Evolutionary conservation across 2,888 invertebrate genomes (phyloP), one percentile per base, ranked within the genome.

Genomic region (Spicauda simplicius): DNA sequence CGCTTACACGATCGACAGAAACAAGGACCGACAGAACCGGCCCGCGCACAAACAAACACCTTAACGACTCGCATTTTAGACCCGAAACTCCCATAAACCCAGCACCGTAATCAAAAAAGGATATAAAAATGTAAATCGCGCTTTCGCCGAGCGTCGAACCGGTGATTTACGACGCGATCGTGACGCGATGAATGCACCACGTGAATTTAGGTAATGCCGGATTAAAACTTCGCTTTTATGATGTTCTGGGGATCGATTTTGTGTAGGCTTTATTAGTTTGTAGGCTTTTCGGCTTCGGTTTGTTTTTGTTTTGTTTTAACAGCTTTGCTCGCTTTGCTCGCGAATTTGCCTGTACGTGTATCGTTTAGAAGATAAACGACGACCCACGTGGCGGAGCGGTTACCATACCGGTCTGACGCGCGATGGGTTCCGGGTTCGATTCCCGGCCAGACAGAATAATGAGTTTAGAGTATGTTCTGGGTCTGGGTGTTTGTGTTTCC

Each of bases 121-220:
- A 64, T 56, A 62, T 68, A 66, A 71, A 71, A 70, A 70, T 71
- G 68, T 71, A 71, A 71, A 70, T 70, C 55, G 68, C 57, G 25
- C 25, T 58, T 62, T 55, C 60, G 73, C 56, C 70, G 65, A 59
- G 73, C 75, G 75, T 74, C 72, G 72, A 67, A 73, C 72, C 69
- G 73, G 63, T 69, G 71, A 72, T 71, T 72, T 72, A 72, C 69
- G 72, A 61, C 58, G 41, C 45, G 67, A 65, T 71, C 72, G 72
- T 72, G 72, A 70, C 71, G 58, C 63, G 65, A 30, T 71, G 71
- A 71, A 72, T 72, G 72, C 70, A 60, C 33, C 66, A 54, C 59
- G 69, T n/a, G 33, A 60, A 19, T 74, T 78, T 78, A 80, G 81
- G 81, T 78, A 45, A 58, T 25, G 53, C 41, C 18, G 54, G 65